Evolutionary conservation across 2,888 invertebrate species (phyloP), one percentile per base, ranked within the genome.

Genomic region (Clistopyga incitator): DNA sequence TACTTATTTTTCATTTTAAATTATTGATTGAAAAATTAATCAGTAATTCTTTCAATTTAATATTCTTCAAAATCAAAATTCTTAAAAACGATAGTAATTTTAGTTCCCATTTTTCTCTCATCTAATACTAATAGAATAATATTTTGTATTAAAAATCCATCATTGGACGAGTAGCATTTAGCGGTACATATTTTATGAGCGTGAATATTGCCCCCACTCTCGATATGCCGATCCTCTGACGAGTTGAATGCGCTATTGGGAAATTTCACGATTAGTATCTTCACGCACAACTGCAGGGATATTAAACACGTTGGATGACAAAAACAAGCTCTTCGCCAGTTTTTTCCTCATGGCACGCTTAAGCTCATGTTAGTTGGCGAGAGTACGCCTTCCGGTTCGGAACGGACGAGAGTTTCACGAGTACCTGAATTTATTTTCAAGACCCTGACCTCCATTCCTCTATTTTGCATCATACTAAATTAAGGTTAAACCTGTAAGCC

Each of bases 261-360:
- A 59, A n/a, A 52, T 29, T 52, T 70, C 34, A 8, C 71, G 56
- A 38, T n/a, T 29, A 25, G 13, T 20, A 38, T 18, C 25, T 74
- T 25, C 13, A 18, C 72, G 29, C 61, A 34, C 74, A 29, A 34
- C 42, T 47, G 50, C 61, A 50, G 74, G 47, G 34, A 61, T 45
- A 61, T 47, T 47, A 34, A 50, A 20, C 61, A 18, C n/a, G n/a
- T n/a, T n/a, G n/a, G n/a, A n/a, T n/a, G n/a, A n/a, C n/a, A n/a
- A 61, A 61, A 47, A 52, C 34, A 70, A 52, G 52, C n/a, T n/a
- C 15, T 20, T 10, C 38, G 23, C 47, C 23, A 3, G 45, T 23
- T 45, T 72, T 23, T 61, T 47, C 45, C 45, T 29, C 10, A 11
- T 15, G 23, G 68, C 8, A 18, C 6, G 25, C 15, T 34, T 72